Base-by-base conservation (phyloP, 2,888 invertebrate species). In the Agonopterix heracliana region DNA sequence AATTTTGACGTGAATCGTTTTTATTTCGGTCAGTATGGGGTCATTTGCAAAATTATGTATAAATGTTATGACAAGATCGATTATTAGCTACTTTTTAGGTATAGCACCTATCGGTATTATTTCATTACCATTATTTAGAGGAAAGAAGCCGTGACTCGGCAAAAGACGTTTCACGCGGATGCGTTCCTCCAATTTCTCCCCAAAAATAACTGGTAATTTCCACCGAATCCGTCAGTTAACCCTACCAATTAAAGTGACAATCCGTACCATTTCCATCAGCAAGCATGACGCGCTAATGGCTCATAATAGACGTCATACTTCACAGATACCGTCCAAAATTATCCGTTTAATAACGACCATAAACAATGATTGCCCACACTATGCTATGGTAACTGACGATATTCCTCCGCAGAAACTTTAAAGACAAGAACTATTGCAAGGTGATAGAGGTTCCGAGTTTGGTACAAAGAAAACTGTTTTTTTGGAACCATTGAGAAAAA, bases 321-420 rank as follows among this genome's bases (percentile, higher is more conserved):
- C 64, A 70, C 61, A 65, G 64, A 68, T 67, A 71, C 66, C 64
- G 59, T 63, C 73, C 67, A 55, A 76, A 78, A 75, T 74, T 70
- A 71, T 71, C 68, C 71, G 68, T 56, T 74, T 77, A 74, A 74
- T 72, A 77, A 75, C 70, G 62, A 71, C 17, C 44, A 38, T 49
- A 47, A 47, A 65, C 54, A 63, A 69, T 61, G 75, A 75, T 68
- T 58, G 68, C 74, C 70, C 67, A 63, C 66, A 68, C 64, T 57
- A 46, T 44, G 26, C 26, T 43, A 43, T 44, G 35, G 41, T 47
- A 26, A 4, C 26, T 43, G 26, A 43, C 44, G 57, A 57, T 60
- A 57, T 61, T 61, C 60, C 61, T 60, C 57, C 62, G 61, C 64
- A 62, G 61, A 59, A 59, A 64, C 59, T 60, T 26, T 26, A 26